Conservation (phyloP, 2,888 invertebrate species). For the Drosophila pseudotakahashii region DNA sequence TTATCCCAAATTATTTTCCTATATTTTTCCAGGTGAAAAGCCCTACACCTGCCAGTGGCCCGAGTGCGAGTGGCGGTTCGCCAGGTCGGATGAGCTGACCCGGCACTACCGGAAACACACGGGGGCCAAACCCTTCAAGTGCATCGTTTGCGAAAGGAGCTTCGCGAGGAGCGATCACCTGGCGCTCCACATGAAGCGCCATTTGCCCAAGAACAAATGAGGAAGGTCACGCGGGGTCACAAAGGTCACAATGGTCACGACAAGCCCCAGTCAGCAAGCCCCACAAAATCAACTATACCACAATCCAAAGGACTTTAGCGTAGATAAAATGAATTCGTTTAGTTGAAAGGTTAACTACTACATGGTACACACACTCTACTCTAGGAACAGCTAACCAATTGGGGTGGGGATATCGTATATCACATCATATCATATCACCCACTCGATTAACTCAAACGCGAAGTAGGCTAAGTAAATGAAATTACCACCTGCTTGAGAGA, state of each 20-base stretch:
- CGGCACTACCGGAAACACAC: constrained; percentile 98
- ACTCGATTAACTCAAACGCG: constrained; percentile 37
- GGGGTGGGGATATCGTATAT: background rate
- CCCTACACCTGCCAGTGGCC: constrained; percentile 99
- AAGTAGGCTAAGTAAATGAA: constrained; percentile 65
- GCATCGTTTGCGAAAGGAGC: constrained; percentile 96
- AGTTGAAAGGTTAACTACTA: constrained; percentile 63
- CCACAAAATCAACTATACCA: constrained; percentile 67
- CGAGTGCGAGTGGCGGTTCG: constrained; percentile 98
- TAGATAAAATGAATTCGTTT: constrained; percentile 56
- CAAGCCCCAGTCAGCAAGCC: background rate
- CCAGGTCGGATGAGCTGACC: constrained; percentile 97
- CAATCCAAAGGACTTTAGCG: constrained; percentile 83
- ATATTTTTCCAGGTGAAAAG: constrained; percentile 92
- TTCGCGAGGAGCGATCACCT: constrained; percentile 98
- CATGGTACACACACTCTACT: constrained; percentile 21
- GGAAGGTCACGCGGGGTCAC: constrained; percentile 22
- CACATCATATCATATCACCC: background rate
- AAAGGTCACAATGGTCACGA: too few relatives aligned
- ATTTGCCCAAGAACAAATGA: constrained; percentile 91
- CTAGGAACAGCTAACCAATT: constrained; percentile 28
- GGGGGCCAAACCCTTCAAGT: constrained; percentile 98
- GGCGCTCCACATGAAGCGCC: constrained; percentile 98
- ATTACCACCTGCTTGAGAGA: constrained; percentile 68
- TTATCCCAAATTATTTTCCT: background rate